Evolutionary conservation across 1,140 invertebrate species (phyloP), one percentile per base, ranked within the genome.

Genomic region (Drosophila navojoa): DNA sequence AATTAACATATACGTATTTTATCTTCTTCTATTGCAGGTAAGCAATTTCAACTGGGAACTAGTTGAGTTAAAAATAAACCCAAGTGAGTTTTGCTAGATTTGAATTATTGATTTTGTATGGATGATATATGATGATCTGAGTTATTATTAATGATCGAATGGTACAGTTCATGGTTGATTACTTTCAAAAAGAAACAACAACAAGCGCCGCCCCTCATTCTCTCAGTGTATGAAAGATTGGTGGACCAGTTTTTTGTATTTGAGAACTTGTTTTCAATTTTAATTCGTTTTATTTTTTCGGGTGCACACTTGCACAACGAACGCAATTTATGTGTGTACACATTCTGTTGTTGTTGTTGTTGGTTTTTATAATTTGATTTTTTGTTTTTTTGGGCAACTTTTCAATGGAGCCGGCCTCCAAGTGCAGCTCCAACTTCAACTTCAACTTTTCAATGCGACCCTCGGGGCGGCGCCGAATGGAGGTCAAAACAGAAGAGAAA

Each of bases 191-290:
- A 67, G 47, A 29, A 42, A 42, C 35, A 42, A n/a, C 29, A 55
- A 22, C 22, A 13, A 45, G 13, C 22, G 25, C 9, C 64, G 40
- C 22, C n/a, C 40, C 10, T 6, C 55, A 4, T 3, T 16, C 35
- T 47, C 32, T 38, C 42, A 75, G 54, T 58, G 64, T 47, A 25
- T 32, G 58, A 80, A 71, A 76, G 77, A 80, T 66, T 15, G 55
- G 19, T 60, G 79, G 79, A 86, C 81, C 81, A 86, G 81, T 86
- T 86, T 86, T 53, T 25, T 40, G 55, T 40, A 52, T 47, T 40
- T 67, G 78, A 86, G 81, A 86, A 86, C 81, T 81, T 77, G 81
- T 86, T 86, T 81, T 42, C n/a, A 44, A 52, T 64, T 67, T 66
- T 19, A 38, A 22, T 61, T 44, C 35, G n/a, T 35, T 16, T 45